Evolutionary conservation across 2,113 vertebrate species (phyloP).

Genomic region (Crotalus helleri): DNA sequence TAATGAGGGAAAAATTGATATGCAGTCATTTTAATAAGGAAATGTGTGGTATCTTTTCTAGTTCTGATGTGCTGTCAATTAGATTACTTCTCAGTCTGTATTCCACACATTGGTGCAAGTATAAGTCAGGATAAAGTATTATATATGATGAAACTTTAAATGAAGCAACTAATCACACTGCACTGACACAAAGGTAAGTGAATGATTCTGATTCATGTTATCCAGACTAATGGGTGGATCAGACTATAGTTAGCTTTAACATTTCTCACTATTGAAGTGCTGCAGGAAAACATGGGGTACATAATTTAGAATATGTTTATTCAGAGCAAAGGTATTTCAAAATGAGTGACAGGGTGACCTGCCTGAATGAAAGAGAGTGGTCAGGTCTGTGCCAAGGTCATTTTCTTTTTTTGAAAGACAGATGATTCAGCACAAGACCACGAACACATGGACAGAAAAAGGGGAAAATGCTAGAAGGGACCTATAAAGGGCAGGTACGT

Average conservation of each 20-base stretch:
- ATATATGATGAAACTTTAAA: not conserved
- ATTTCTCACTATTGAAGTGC: not conserved
- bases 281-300: not conserved
- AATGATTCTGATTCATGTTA: not conserved
- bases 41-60: not conserved
- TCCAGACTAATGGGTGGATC: not conserved
- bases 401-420: not conserved
- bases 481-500: not conserved
- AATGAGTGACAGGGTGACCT: not conserved
- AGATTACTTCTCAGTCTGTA: not conserved
- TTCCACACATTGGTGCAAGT: not conserved
- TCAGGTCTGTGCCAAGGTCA: not conserved
- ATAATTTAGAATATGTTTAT: not conserved
- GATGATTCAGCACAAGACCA: not conserved
- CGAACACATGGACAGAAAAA: not conserved
- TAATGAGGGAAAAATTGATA: not conserved
- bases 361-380: not conserved
- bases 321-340: not conserved
- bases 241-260: not conserved
- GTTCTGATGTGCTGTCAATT: not conserved
- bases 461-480: not conserved
- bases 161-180: not conserved
- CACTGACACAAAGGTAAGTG: not conserved
- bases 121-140: not conserved
- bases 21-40: not conserved